Base-by-base conservation (phyloP, 2,797 vertebrate genomes). In the Typhlichthys eigenmanni region DNA sequence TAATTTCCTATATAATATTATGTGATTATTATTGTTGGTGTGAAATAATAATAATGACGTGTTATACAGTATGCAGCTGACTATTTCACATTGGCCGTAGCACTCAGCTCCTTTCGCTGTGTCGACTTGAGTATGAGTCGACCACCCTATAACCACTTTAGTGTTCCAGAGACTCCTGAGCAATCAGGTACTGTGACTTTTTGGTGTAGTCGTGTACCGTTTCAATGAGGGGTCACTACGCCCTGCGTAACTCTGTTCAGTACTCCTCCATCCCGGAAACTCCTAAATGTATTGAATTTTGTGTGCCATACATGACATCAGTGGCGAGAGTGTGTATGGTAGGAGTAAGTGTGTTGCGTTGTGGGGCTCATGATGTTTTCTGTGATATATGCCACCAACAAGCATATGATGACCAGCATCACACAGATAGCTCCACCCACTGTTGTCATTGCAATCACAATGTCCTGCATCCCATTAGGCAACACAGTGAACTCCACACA, bases 381-480 rank as follows among this genome's bases (percentile, higher is more conserved):
- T 2, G 97, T 98, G 87, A 98, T 97, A 82, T 98, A 99, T 14
- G 97, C 97, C 89, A 98, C 97, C 43, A 99, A 91, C 69, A 98
- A 88, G 84, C 97, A 99, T 81, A 98, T 99, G 88, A 98, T 94
- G 82, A 99, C 97, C 80, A 98, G 93, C 97, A 98, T 98, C 88
- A 98, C 96, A 70, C 97, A 99, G 85, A 99, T 98, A 72, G 96
- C 95, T 53, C 96, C 97, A 60, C 97, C 97, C 75, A 98, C 96
- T 1, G 96, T 96, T 60, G 97, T 97, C 96, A 98, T 98, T 88
- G 97, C 97, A 45, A 99, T 94, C 12, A 98, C 97, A 75, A 99
- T 96, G 76, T 98, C 95, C 87, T 94, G 95, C 96, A 96, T 95
- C 85, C 95, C 94, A 3, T 93, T 92, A 0, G 95, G 93, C 14